Evolutionary conservation across 2,797 vertebrate species (phyloP).

Genomic region (Acrossocheilus fasciatus): DNA sequence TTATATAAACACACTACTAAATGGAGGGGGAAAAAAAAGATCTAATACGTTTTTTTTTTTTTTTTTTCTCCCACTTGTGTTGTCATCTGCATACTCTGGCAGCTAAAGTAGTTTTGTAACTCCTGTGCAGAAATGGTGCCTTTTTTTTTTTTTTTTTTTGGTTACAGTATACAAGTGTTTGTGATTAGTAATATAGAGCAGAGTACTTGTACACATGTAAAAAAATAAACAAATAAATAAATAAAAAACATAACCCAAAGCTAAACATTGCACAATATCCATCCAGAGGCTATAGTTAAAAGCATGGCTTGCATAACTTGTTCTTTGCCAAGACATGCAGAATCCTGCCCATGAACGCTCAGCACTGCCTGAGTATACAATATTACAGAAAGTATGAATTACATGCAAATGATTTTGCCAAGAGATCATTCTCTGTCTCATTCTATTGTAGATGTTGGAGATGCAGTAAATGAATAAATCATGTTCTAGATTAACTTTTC

Average conservation of each 20-base stretch:
- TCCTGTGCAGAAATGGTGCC: background rate
- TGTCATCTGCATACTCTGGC: background rate
- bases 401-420: background rate
- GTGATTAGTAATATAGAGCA: background rate
- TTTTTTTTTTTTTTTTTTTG: background rate
- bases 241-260: conserved; percentile 55
- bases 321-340: conserved; percentile 66
- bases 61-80: background rate
- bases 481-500: background rate
- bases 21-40: background rate
- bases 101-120: background rate
- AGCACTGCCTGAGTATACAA: background rate
- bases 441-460: background rate
- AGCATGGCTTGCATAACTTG: conserved; percentile 61
- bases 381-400: background rate
- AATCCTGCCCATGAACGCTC: conserved; percentile 48
- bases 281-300: conserved; percentile 44
- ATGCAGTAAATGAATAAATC: background rate
- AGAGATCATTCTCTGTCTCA: background rate
- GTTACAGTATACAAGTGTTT: background rate
- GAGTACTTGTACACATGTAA: background rate
- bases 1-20: background rate
- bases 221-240: background rate
- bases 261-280: conserved; percentile 56
- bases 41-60: background rate